phyloP scores from a whole-genome alignment of 2,888 invertebrate genomes.

The Electrophaes corylata region DNA sequence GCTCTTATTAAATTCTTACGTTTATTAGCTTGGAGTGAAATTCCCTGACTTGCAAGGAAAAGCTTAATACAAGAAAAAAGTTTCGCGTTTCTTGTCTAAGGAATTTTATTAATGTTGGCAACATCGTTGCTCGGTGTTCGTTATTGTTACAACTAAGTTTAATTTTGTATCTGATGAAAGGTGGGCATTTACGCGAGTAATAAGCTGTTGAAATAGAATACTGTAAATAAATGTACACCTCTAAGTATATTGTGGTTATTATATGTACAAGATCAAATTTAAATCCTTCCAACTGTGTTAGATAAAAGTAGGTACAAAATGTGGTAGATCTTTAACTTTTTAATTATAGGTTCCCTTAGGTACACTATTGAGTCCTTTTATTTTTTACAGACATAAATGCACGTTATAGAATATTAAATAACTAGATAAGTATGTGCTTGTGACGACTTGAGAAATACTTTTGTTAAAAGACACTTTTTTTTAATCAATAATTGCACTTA shows the following conservation, averaged over 20 bases:
- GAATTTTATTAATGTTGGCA: conserved; percentile 76
- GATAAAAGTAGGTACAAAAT: too few species aligned
- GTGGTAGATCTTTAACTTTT: too few species aligned
- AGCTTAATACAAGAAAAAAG: conserved; percentile 64
- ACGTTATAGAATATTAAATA: too few species aligned
- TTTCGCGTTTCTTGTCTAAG: conserved; percentile 68
- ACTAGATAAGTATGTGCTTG: too few species aligned
- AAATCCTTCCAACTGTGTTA: too few species aligned
- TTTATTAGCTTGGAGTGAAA: conserved; percentile 72
- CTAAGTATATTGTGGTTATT: not conserved
- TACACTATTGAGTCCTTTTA: too few species aligned
- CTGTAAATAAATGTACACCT: conserved; percentile 6
- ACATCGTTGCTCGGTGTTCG: conserved; percentile 62
- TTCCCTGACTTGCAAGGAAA: conserved; percentile 62
- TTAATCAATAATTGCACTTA: too few species aligned
- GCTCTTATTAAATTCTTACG: conserved; percentile 80
- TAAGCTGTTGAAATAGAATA: conserved; percentile 1
- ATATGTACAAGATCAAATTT: not conserved
- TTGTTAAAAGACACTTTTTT: too few species aligned
- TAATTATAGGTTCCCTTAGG: too few species aligned
- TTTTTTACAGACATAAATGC: too few species aligned
- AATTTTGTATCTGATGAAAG: conserved; percentile 41
- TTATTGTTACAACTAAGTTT: conserved; percentile 58
- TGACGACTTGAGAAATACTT: too few species aligned
- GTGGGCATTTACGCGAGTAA: conserved; percentile 22